These are phyloP conservation scores for Hydraecia micacea DNA, from an alignment of 2,888 invertebrate species.

Conservation along the genomic window DNA sequence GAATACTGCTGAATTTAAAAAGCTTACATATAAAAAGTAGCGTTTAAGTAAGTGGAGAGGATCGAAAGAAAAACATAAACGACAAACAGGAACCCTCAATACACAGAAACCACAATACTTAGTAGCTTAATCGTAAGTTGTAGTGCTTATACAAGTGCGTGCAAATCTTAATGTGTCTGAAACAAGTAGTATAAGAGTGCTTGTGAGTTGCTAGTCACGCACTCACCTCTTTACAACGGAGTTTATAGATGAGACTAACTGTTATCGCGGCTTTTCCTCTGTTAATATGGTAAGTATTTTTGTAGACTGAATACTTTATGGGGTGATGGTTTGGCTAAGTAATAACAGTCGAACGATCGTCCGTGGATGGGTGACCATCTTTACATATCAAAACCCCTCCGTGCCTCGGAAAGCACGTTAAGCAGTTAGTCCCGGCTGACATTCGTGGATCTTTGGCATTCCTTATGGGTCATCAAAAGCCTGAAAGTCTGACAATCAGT, in stretches of 20 bases:
- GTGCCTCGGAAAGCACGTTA: not conserved
- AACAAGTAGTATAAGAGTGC: slow-evolving; percentile 70
- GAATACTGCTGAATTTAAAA: not conserved
- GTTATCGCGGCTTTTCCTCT: slow-evolving; percentile 29
- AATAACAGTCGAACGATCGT: too few species aligned
- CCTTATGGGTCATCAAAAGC: not conserved
- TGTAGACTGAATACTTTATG: not conserved
- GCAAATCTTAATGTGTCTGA: slow-evolving; percentile 64
- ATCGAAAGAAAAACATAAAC: slow-evolving; percentile 31
- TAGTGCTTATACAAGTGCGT: slow-evolving; percentile 57
- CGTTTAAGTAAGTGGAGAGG: not conserved
- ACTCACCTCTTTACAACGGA: slow-evolving; percentile 65
- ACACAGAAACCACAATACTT: slow-evolving; percentile 52
- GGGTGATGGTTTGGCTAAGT: too few species aligned
- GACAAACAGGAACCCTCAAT: slow-evolving; percentile 58
- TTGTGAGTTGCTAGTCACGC: slow-evolving; percentile 76
- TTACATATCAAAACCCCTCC: not conserved
- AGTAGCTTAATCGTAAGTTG: slow-evolving; percentile 58
- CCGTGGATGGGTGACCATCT: too few species aligned
- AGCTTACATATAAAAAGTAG: not conserved
- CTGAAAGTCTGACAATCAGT: not conserved
- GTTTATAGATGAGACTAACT: slow-evolving; percentile 60
- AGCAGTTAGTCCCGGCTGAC: not conserved
- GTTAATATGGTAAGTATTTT: slow-evolving; percentile 4
- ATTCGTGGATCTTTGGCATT: not conserved